phyloP scores from a whole-genome alignment of 2,797 vertebrate species.

The Pantherophis alleghaniensis region DNA sequence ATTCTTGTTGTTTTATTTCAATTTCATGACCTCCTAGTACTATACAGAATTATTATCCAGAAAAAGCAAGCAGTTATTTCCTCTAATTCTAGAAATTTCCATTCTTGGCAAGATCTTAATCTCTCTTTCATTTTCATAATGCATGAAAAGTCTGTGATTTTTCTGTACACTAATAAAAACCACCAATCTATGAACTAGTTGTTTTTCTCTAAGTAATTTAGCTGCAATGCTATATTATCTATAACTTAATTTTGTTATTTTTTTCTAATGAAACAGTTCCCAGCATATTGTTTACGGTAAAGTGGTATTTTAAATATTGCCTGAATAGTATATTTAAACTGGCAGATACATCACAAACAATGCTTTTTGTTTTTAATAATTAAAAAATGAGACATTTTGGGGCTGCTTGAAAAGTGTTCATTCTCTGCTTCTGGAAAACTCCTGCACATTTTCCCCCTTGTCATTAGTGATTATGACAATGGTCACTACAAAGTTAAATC shows the following conservation, averaged over 20 bases:
- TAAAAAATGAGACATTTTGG: not conserved
- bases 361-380: not conserved
- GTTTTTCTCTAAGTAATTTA: not conserved
- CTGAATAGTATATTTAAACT: not conserved
- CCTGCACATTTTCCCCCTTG: not conserved
- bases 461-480: not conserved
- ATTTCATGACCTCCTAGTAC: not conserved
- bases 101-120: not conserved
- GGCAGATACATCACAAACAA: not conserved
- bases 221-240: not conserved
- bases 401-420: not conserved
- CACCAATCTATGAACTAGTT: not conserved
- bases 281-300: not conserved
- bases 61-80: not conserved
- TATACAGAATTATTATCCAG: not conserved
- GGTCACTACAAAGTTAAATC: not conserved
- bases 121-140: not conserved
- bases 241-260: not conserved
- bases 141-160: not conserved
- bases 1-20: not conserved
- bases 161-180: no score
- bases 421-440: not conserved
- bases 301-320: not conserved
- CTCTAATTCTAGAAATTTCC: not conserved
- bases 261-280: not conserved